Evolutionary conservation across 2,888 invertebrate species (phyloP).

Genomic region (Tenthredo livida): DNA sequence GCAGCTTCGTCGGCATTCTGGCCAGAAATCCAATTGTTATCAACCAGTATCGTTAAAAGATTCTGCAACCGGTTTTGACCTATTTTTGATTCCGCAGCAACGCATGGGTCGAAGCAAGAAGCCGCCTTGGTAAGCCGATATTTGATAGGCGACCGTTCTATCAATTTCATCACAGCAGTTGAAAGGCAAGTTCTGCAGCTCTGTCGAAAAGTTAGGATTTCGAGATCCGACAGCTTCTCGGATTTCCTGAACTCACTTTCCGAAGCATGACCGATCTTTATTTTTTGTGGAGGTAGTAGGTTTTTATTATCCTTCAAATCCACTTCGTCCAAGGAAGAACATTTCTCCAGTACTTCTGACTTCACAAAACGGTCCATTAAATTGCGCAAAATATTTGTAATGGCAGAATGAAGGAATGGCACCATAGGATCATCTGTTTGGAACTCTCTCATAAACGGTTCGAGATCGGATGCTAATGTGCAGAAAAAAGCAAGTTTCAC

Average conservation of each 20-base stretch:
- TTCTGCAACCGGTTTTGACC: conserved; percentile 7
- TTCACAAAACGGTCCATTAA: conserved; percentile 32
- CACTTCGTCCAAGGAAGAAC: conserved; percentile 31
- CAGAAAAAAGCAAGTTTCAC: conserved; percentile 48
- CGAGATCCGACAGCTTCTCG: conserved; percentile 33
- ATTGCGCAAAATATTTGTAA: not conserved
- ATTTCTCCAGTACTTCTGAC: not conserved
- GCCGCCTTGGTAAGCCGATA: conserved; percentile 11
- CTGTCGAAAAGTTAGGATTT: conserved; percentile 21
- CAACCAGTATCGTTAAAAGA: not conserved
- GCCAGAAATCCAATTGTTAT: conserved; percentile 40
- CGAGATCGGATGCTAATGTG: conserved; percentile 39
- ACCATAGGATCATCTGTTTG: conserved; percentile 40
- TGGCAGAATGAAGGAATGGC: conserved; percentile 24
- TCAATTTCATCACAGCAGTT: conserved; percentile 5
- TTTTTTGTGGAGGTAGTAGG: conserved; percentile 6
- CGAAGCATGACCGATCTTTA: conserved; percentile 11
- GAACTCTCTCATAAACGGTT: conserved; percentile 36
- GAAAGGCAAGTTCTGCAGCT: conserved; percentile 27
- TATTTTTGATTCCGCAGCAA: conserved; percentile 15
- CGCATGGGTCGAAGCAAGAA: conserved; percentile 32
- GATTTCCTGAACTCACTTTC: not conserved
- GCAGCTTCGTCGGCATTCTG: conserved; percentile 12
- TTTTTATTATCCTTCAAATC: conserved; percentile 26
- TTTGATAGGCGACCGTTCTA: conserved; percentile 35